Evolutionary conservation across 2,797 vertebrate species (phyloP).

Genomic region (Oceanodroma leucorhoa): DNA sequence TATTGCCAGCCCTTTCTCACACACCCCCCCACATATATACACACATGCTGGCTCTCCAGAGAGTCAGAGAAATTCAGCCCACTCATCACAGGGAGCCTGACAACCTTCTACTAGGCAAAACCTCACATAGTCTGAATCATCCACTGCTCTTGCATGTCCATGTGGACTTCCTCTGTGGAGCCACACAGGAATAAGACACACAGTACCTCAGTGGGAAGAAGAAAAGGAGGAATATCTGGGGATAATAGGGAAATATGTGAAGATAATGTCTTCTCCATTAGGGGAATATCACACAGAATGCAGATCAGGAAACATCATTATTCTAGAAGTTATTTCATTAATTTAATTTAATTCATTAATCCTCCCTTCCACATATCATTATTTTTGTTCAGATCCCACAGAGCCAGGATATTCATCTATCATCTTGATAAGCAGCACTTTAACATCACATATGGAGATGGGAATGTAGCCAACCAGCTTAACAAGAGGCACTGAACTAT

Average conservation of each 20-base stretch:
- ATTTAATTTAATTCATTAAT: background rate
- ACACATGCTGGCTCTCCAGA: background rate
- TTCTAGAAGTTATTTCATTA: background rate
- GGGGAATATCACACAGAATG: background rate
- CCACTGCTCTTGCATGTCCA: background rate
- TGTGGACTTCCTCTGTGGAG: background rate
- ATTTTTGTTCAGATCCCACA: background rate
- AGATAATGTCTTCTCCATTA: background rate
- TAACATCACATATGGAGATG: background rate
- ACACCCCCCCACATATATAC: background rate
- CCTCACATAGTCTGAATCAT: rapidly evolving
- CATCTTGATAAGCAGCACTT: background rate
- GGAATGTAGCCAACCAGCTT: background rate
- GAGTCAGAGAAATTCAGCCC: background rate
- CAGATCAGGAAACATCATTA: background rate
- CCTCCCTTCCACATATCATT: rapidly evolving
- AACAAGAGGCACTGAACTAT: background rate
- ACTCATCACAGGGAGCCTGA: background rate
- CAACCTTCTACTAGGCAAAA: background rate
- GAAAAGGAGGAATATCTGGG: background rate
- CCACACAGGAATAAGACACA: background rate
- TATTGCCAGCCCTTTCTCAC: background rate
- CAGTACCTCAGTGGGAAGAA: background rate
- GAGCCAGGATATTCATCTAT: background rate
- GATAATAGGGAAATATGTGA: background rate